Percentiles rank a stretch among this genome's conserved stretches.
Conservation (phyloP, 2,888 invertebrate species). For the Eucriotettix oculatus region DNA sequence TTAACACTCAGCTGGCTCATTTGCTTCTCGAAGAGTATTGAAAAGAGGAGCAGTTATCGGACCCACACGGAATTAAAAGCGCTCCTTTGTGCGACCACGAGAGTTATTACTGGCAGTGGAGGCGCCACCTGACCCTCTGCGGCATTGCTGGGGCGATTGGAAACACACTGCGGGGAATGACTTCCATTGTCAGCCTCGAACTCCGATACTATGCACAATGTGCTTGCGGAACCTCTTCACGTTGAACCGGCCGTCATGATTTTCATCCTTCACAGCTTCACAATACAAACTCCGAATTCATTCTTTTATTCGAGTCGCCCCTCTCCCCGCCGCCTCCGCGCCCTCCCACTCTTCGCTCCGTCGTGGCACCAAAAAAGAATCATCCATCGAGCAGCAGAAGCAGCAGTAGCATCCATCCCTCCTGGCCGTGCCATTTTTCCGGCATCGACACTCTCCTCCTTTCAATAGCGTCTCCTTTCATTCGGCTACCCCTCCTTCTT, state of each 20-base stretch:
- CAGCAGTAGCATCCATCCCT: slow-evolving; percentile 3
- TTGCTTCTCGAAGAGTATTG: no score
- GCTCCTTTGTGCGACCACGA: no score
- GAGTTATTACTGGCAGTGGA: not conserved
- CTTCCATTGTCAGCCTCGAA: not conserved
- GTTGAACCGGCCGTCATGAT: slow-evolving; percentile 7
- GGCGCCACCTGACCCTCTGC: not conserved
- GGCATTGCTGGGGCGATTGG: not conserved
- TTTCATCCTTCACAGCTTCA: slow-evolving; percentile 14
- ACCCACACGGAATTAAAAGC: no score
- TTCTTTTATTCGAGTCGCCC: slow-evolving; percentile 12
- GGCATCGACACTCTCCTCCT: slow-evolving; percentile 3
- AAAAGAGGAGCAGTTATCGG: no score
- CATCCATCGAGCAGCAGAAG: not conserved
- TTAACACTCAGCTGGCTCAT: no score
- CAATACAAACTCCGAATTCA: slow-evolving; percentile 14
- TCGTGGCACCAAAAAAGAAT: not conserved
- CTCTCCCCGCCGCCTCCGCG: slow-evolving; percentile 1
- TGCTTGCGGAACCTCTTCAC: not conserved
- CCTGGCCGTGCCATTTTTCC: slow-evolving; percentile 7
- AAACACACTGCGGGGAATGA: not conserved
- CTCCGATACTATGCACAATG: not conserved
- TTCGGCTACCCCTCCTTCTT: slow-evolving; percentile 3
- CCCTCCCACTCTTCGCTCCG: not conserved
- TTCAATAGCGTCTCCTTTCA: slow-evolving; percentile 7